Percentiles rank a stretch among this genome's conserved stretches.
These are phyloP conservation scores for Neogobius melanostomus DNA, from an alignment of 2,113 vertebrate species.

Conservation along the genomic window DNA sequence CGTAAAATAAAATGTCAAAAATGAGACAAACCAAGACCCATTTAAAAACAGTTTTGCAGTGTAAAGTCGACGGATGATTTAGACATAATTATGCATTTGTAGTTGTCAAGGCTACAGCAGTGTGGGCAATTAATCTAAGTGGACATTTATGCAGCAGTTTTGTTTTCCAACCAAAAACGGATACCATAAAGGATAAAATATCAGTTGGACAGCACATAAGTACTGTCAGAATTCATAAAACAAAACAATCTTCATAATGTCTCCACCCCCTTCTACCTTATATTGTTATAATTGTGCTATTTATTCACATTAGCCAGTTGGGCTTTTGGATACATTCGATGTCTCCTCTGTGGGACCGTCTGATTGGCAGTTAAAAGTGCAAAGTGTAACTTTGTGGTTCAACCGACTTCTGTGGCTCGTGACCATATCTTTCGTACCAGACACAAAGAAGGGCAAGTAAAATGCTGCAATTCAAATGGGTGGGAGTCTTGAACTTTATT, in stretches of 20 bases:
- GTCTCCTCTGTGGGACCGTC: constrained; percentile 3
- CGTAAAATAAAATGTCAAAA: neutral
- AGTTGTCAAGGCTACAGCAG: neutral
- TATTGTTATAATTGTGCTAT: neutral
- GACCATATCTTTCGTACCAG: constrained; percentile 53
- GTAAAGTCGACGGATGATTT: too few species aligned
- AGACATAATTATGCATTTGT: neutral
- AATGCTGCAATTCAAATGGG: constrained; percentile 36
- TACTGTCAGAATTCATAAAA: neutral
- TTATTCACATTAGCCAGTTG: neutral
- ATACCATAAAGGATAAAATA: neutral
- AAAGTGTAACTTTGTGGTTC: constrained; percentile 58
- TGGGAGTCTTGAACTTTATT: constrained; percentile 52
- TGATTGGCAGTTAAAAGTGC: constrained; percentile 25
- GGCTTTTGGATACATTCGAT: neutral
- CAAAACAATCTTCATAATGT: neutral
- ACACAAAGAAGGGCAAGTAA: constrained; percentile 36
- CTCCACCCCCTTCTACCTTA: neutral
- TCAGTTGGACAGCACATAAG: neutral
- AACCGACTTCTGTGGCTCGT: constrained; percentile 43
- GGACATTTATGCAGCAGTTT: neutral
- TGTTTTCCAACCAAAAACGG: too few species aligned
- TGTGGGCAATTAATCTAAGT: too few species aligned
- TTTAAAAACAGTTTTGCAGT: neutral
- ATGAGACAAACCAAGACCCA: neutral